Conservation (phyloP, 23 tunicate species). For the Styela plicata region DNA sequence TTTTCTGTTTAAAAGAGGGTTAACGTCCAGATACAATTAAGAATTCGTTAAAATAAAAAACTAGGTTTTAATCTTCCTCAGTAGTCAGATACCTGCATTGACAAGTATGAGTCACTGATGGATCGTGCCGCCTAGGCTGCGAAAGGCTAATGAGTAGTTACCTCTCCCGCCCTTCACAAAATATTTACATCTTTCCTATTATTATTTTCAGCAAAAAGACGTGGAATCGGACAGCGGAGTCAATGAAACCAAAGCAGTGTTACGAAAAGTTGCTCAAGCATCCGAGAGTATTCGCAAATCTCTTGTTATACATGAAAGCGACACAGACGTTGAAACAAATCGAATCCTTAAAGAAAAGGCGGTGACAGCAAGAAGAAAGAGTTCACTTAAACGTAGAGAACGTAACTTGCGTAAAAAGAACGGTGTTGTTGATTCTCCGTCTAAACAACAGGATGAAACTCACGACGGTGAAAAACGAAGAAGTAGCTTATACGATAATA, state of each 20-base stretch:
- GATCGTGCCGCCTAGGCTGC: too few species aligned
- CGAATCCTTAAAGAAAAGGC: constrained; percentile 24
- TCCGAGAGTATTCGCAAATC: constrained; percentile 13
- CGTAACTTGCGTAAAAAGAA: not conserved
- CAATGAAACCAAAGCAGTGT: constrained; percentile 7
- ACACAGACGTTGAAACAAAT: constrained; percentile 27
- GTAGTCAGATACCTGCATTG: too few species aligned
- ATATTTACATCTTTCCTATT: not conserved
- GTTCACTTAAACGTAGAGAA: constrained; percentile 15
- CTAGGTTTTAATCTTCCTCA: too few species aligned
- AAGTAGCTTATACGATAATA: constrained; percentile 9
- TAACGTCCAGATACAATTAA: too few species aligned
- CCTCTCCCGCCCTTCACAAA: not conserved
- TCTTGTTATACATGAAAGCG: constrained; percentile 25
- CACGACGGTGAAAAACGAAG: not conserved
- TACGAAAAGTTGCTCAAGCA: constrained; percentile 19
- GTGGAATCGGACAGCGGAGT: constrained; percentile 28
- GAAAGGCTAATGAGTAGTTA: too few species aligned
- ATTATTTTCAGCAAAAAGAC: constrained; percentile 21
- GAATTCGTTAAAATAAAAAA: too few species aligned
- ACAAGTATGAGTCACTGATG: too few species aligned
- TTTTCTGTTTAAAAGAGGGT: too few species aligned
- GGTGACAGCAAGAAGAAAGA: not conserved
- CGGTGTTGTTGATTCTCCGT: not conserved
- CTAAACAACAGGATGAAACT: not conserved